Base-by-base conservation (phyloP, 2,797 vertebrate species). In the Buceros bicornis region DNA sequence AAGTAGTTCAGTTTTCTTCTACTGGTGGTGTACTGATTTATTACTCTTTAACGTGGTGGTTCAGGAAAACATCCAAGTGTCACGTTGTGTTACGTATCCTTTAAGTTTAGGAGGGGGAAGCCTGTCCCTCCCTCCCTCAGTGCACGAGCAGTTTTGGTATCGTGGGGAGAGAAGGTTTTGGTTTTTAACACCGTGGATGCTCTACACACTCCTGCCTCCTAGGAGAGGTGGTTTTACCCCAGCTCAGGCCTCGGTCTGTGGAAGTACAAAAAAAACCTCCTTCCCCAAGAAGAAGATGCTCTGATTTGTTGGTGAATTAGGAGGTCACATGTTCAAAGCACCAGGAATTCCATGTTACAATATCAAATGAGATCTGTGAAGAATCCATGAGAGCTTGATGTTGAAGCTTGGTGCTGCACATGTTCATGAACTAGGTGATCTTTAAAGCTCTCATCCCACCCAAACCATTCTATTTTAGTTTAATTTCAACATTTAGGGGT, bases 21-120 rank as follows among this genome's bases (percentile, higher is more conserved):
- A 73, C 87, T 5, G 0, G 77, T 81, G 37, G 28, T 96, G 50
- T 76, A 35, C 71, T 66, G 60, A 57, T 72, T 77, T 84, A 86
- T 89, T 95, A 40, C 43, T 95, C 90, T 93, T 93, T 70, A 96
- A 72, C 90, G 33, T 82, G 95, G 74, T 86, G 51, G 31, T 95
- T 98, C 51, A 79, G 92, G 85, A 78, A 51, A 89, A 50, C 43
- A 31, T 56, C 19, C 9, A 43, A 19, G 31, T 85, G 57, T 87
- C 60, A 54, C 26, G 3, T 26, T 83, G 43, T 87, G 71, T 92
- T 72, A 37, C 5, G 16, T 57, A 24, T 57, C 40, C n/a, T 22
- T 60, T 43, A 45, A 61, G 58, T 78, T 81, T 20, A 71, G 31
- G 57, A 94, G 58, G 29, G 77, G 43, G 40, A 74, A 92, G 8